Evolutionary conservation across 2,888 invertebrate genomes (phyloP).

Genomic region (Mongoloraphidia duomilia): DNA sequence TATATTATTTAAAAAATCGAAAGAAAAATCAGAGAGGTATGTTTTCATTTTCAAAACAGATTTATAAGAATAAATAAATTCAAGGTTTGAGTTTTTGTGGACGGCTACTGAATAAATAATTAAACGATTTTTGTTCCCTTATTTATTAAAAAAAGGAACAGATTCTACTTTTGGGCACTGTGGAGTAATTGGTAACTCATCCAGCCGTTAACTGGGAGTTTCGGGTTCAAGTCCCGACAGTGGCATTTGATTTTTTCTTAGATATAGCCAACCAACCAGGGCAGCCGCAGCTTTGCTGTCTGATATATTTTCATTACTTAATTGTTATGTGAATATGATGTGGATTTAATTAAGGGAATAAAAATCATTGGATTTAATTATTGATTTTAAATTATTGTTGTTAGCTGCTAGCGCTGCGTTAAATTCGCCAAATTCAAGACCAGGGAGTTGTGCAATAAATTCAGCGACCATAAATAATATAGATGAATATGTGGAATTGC

Average conservation of each 20-base stretch:
- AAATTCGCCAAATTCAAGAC: background rate
- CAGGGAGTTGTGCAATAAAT: slow-evolving; percentile 3
- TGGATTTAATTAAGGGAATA: slow-evolving; percentile 6
- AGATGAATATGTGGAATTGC: slow-evolving; percentile 86
- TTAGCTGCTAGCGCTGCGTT: slow-evolving; percentile 6
- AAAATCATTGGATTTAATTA: background rate
- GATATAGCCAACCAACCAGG: too few relatives aligned
- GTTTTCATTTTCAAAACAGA: background rate
- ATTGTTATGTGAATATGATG: too few relatives aligned
- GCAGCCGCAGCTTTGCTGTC: too few relatives aligned
- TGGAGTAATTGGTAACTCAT: too few relatives aligned
- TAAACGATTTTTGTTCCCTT: too few relatives aligned
- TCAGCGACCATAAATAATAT: slow-evolving; percentile 52
- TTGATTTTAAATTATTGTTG: background rate
- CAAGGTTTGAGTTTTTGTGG: slow-evolving; percentile 4
- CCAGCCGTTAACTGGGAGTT: too few relatives aligned
- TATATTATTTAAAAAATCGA: slow-evolving; percentile 74
- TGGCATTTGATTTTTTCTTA: too few relatives aligned
- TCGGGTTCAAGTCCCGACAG: too few relatives aligned
- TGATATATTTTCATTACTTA: too few relatives aligned
- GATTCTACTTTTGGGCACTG: too few relatives aligned
- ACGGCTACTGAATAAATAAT: too few relatives aligned
- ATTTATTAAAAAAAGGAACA: too few relatives aligned
- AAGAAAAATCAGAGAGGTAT: slow-evolving; percentile 33
- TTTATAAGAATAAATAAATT: background rate